Conservation (phyloP, 2,888 invertebrate genomes). For the Miltochrista miniata region DNA sequence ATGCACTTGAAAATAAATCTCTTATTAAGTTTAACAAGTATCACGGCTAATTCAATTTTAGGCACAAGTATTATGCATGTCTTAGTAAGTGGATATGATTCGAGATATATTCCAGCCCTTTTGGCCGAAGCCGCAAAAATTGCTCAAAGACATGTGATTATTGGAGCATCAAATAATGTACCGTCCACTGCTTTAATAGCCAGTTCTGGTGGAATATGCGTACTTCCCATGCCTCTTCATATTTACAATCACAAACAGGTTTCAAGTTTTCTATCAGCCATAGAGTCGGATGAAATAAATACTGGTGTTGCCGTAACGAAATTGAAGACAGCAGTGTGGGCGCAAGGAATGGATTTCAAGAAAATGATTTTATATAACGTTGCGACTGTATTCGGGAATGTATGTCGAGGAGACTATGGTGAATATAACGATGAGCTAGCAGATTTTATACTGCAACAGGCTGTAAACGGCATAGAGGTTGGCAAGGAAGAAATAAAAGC, state of each 20-base stretch:
- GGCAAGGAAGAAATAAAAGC: slow-evolving; percentile 53
- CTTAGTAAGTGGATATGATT: slow-evolving; percentile 61
- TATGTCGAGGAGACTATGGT: slow-evolving; percentile 64
- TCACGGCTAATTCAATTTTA: slow-evolving; percentile 57
- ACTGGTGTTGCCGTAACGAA: slow-evolving; percentile 47
- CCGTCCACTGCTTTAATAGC: slow-evolving; percentile 53
- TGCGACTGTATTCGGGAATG: slow-evolving; percentile 64
- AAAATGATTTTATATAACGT: slow-evolving; percentile 61
- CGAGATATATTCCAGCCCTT: slow-evolving; percentile 57
- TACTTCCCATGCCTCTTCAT: slow-evolving; percentile 66
- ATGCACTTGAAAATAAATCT: slow-evolving; percentile 72
- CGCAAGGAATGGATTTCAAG: slow-evolving; percentile 69
- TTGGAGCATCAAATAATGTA: slow-evolving; percentile 55
- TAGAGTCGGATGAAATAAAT: slow-evolving; percentile 62
- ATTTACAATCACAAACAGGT: slow-evolving; percentile 63
- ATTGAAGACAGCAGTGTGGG: slow-evolving; percentile 68
- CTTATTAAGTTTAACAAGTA: slow-evolving; percentile 66
- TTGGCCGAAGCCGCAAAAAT: slow-evolving; percentile 64
- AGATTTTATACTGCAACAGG: slow-evolving; percentile 58
- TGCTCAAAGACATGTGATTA: slow-evolving; percentile 49
- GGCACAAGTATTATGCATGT: slow-evolving; percentile 64
- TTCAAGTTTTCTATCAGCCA: slow-evolving; percentile 50
- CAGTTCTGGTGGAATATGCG: slow-evolving; percentile 64
- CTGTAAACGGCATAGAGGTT: slow-evolving; percentile 42
- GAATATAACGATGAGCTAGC: slow-evolving; percentile 63